Evolutionary conservation across 2,888 invertebrate species (phyloP), one percentile per base, ranked within the genome.

Genomic region (Trichogramma dendrolimi): DNA sequence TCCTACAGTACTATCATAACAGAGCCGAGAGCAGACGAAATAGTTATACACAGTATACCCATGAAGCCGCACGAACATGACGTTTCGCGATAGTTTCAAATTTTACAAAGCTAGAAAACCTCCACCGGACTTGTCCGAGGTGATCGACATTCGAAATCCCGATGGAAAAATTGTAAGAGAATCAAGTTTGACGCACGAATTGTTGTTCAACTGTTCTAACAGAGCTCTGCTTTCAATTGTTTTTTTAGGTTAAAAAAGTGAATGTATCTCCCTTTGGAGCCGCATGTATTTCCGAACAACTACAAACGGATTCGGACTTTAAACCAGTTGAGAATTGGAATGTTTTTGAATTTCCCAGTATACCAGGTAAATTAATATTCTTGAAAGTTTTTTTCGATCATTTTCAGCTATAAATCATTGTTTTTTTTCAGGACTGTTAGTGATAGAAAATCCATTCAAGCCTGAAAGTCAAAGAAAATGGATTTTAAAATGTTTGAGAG

Each of bases 361-460:
- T 86, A 67, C 86, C 88, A 63, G 92, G 84, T 81, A 75, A 53
- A 42, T 57, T 6, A 49, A 53, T 51, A 49, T 40, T 8, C 44
- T 53, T 58, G 47, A 14, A 38, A 5, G 6, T 56, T 51, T n/a
- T 46, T 39, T 44, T 27, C 48, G 40, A 38, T 46, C 8, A 27
- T 47, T 55, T 47, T 49, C 38, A 55, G 49, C 38, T 47, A 57
- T 42, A 51, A 51, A 10, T 53, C 27, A 40, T 43, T 58, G 27
- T 61, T 38, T 47, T 46, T 61, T 75, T 73, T 58, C 71, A 85
- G 88, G 94, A n/a, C 82, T 96, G 55, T 79, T 92, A 68, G 84
- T 91, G 57, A 89, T 96, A 62, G 83, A 82, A 70, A 94, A 95
- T 80, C 94, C 95, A 11, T 96, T 96, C 75, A 89, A 88, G 41